A percentile compares a stretch with the other conserved stretches of the same genome.
phyloP scores from a whole-genome alignment of 2,888 invertebrate species.

The Cryptocheilus praepositus region DNA sequence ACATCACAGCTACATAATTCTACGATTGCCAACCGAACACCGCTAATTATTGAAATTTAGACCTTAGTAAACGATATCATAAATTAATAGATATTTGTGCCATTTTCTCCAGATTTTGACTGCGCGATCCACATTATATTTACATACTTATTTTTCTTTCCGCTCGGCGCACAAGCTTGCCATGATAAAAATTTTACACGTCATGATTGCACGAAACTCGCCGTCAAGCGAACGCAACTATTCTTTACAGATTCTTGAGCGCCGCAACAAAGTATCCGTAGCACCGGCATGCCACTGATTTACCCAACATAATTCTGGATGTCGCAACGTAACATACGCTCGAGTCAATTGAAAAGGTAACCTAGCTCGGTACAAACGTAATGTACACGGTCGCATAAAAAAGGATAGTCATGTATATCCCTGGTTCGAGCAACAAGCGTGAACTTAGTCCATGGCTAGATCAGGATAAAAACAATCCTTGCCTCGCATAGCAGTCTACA shows the following conservation, averaged over 20 bases:
- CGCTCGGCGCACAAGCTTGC: neutral
- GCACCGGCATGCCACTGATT: too few relatives aligned
- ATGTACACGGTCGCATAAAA: too few relatives aligned
- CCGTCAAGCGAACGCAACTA: too few relatives aligned
- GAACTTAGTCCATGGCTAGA: conserved; percentile 55
- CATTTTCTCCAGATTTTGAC: too few relatives aligned
- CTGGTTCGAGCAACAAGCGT: conserved; percentile 54
- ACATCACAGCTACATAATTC: conserved; percentile 46
- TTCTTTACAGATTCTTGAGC: too few relatives aligned
- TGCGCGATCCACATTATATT: too few relatives aligned
- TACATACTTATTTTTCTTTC: too few relatives aligned
- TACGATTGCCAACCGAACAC: conserved; percentile 21
- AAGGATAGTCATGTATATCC: too few relatives aligned
- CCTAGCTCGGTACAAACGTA: too few relatives aligned
- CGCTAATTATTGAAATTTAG: conserved; percentile 13
- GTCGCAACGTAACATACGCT: too few relatives aligned
- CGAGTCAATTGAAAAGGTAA: too few relatives aligned
- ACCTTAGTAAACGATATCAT: conserved; percentile 33
- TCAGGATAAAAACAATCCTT: conserved; percentile 55
- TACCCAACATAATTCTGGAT: conserved; percentile 21
- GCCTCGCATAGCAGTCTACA: conserved; percentile 54
- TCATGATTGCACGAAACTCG: too few relatives aligned
- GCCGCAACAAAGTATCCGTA: neutral
- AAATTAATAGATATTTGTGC: conserved; percentile 38
- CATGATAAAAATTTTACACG: neutral